Base-by-base conservation (phyloP, 2,797 vertebrate species). In the Cuniculus paca region DNA sequence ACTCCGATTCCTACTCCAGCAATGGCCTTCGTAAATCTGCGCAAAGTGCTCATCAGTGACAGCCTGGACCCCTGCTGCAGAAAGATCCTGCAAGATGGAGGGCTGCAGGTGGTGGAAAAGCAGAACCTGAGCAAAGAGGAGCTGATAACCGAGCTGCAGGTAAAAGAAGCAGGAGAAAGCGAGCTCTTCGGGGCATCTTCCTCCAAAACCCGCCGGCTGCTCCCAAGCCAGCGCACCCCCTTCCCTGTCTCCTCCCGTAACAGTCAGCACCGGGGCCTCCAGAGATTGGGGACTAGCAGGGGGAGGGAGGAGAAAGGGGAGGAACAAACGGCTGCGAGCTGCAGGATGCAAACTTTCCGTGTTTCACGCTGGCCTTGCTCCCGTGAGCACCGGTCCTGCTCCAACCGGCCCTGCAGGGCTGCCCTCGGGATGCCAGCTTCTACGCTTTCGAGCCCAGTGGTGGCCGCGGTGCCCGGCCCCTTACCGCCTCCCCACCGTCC, bases 41-140 rank as follows among this genome's bases (percentile, higher is more conserved):
- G 98, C 91, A 98, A 98, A 17, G 98, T 99, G 88, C 97, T 99
- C 81, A 99, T 99, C 98, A 99, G 99, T 89, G 99, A 99, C 60
- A 99, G 98, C 87, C 99, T 99, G n/a, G 99, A 99, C 97, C 99
- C 99, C 0, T 99, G 99, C 97, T 99, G 99, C 98, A 98, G 98
- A 97, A 91, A 98, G 88, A 99, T 99, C 80, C 97, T 99, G 98
- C 98, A 99, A 95, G 99, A 99, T 91, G 99, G 99, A 85, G 99
- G 99, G 94, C 99, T 99, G 97, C 98, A 97, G 75, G 99, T 99
- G 39, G 99, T 98, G 65, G 99, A 99, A 97, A 99, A 98, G 80
- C 98, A 98, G 31, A 99, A 98, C 20, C 98, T 99, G 98, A 99
- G 96, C 95, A 98, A 98, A 88, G 99, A 99, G 85, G 99, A 99